Conservation (phyloP, 2,113 vertebrate genomes). For the Festucalex cinctus region DNA sequence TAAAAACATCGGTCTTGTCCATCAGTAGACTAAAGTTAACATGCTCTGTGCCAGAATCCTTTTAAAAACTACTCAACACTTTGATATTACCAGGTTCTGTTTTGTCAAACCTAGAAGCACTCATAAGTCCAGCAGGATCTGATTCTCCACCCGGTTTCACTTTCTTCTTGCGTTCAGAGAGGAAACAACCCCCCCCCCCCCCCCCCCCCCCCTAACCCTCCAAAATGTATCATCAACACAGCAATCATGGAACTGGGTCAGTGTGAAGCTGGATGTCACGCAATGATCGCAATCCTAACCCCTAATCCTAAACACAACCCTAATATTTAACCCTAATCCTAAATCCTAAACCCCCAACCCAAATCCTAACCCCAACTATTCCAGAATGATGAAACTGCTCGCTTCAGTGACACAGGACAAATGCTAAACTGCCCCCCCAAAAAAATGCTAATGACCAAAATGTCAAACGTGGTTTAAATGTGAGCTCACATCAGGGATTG, state of each 20-base stretch:
- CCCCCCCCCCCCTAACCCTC: too few species aligned
- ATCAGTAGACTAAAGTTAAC: background rate
- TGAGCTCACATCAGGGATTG: background rate
- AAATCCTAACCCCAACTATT: background rate
- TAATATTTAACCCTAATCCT: too few species aligned
- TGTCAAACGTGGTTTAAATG: background rate
- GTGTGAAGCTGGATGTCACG: too few species aligned
- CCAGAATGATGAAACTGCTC: background rate
- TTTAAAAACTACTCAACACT: background rate
- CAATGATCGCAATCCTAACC: too few species aligned
- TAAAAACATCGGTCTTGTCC: too few species aligned
- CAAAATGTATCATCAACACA: too few species aligned
- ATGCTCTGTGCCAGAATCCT: background rate
- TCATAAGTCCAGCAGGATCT: background rate
- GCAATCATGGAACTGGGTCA: too few species aligned
- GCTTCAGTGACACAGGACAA: background rate
- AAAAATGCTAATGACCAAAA: background rate
- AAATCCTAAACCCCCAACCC: too few species aligned
- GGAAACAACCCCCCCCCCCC: too few species aligned
- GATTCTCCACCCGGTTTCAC: background rate
- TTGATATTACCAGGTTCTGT: background rate
- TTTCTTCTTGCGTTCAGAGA: background rate
- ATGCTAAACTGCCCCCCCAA: background rate
- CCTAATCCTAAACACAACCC: too few species aligned
- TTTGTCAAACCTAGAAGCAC: too few species aligned